Percentiles rank a stretch among this genome's conserved stretches.
These are phyloP conservation scores for Acanthis flammea DNA, from an alignment of 2,797 vertebrate genomes.

Conservation along the genomic window DNA sequence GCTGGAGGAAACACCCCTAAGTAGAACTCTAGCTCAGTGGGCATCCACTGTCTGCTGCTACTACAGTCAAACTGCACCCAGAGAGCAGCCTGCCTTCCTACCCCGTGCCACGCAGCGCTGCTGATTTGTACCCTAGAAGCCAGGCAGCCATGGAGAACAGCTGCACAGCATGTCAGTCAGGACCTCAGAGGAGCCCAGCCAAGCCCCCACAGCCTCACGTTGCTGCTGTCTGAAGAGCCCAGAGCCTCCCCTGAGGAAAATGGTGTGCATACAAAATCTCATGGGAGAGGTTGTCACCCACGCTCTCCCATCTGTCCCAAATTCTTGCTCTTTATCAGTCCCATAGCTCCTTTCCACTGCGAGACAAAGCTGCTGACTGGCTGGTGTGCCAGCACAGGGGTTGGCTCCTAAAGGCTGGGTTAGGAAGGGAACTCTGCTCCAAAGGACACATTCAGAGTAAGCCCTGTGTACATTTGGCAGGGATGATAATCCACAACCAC, in stretches of 20 bases:
- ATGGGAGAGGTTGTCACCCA: not conserved
- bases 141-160: not conserved
- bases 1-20: not conserved
- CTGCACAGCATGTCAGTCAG: fast-evolving
- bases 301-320: not conserved
- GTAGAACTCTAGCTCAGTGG: not conserved
- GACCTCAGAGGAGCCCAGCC: not conserved
- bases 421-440: not conserved
- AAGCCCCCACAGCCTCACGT: fast-evolving
- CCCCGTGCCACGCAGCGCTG: fast-evolving
- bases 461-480: not conserved
- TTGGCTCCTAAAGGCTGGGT: not conserved
- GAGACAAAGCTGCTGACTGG: not conserved
- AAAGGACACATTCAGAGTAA: not conserved
- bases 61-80: not conserved
- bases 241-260: not conserved
- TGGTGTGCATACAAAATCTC: not conserved
- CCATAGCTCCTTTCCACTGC: not conserved
- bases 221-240: not conserved
- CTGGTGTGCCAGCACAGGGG: not conserved
- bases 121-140: not conserved
- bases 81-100: not conserved
- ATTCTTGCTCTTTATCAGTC: not conserved
- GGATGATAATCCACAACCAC: not conserved
- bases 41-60: not conserved